A percentile compares a stretch with the other conserved stretches of the same genome.
These are phyloP conservation scores for Pocillopora meandrina DNA, from an alignment of 92 coral and sea anemone species.

Conservation along the genomic window DNA sequence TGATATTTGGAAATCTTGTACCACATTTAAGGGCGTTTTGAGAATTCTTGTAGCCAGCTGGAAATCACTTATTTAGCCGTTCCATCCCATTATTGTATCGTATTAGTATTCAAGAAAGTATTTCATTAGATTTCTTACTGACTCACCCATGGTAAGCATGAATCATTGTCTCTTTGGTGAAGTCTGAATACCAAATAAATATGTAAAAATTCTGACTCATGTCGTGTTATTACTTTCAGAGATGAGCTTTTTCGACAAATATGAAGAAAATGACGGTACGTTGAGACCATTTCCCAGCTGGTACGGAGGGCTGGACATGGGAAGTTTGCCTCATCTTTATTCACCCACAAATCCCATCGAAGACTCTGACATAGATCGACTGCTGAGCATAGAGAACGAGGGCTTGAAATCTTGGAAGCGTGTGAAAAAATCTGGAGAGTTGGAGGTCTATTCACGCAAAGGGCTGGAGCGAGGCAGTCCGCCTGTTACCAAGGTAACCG, in stretches of 20 bases:
- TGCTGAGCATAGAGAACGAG: slow-evolving; percentile 84
- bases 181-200: too few species aligned
- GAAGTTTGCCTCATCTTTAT: slow-evolving; percentile 71
- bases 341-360: slow-evolving; percentile 79
- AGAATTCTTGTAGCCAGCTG: too few species aligned
- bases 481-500: slow-evolving; percentile 78
- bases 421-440: slow-evolving; percentile 83
- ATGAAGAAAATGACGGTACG: slow-evolving; percentile 38
- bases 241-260: slow-evolving; percentile 59
- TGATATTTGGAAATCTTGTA: too few species aligned
- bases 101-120: too few species aligned
- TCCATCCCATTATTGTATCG: too few species aligned
- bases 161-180: too few species aligned
- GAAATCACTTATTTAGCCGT: too few species aligned
- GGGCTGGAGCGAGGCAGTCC: slow-evolving; percentile 72
- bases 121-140: too few species aligned
- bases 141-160: too few species aligned
- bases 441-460: slow-evolving; percentile 78
- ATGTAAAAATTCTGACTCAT: not conserved
- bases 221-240: slow-evolving; percentile 19
- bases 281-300: slow-evolving; percentile 61
- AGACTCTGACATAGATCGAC: slow-evolving; percentile 81
- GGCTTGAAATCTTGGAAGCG: slow-evolving; percentile 80
- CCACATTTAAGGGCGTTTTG: too few species aligned
- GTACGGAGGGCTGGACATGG: slow-evolving; percentile 64